phyloP scores from a whole-genome alignment of 2,797 vertebrate genomes.

The Chloroceryle amazona region DNA sequence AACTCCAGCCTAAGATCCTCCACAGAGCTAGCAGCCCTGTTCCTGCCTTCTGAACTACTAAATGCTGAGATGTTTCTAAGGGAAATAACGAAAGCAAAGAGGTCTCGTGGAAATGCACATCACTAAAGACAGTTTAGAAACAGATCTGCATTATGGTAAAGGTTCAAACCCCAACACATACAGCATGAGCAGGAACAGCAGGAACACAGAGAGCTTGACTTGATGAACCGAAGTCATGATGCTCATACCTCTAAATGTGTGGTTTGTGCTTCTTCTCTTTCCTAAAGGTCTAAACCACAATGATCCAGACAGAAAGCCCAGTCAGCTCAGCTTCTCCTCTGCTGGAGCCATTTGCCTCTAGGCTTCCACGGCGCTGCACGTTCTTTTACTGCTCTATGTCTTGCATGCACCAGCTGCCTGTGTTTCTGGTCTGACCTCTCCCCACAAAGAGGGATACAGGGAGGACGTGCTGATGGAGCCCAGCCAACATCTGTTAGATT shows the following conservation, averaged over 20 bases:
- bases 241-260: neutral
- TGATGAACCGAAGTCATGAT: neutral
- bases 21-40: neutral
- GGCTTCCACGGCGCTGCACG: neutral
- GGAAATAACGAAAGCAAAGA: neutral
- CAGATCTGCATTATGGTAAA: fast-evolving
- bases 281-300: neutral
- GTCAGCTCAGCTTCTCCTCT: neutral
- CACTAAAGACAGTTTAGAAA: neutral
- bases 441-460: neutral
- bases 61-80: neutral
- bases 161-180: neutral
- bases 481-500: neutral
- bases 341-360: neutral
- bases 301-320: neutral
- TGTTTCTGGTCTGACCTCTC: neutral
- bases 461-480: neutral
- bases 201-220: neutral
- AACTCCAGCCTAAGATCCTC: neutral
- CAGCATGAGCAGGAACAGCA: neutral
- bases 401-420: neutral
- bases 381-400: neutral
- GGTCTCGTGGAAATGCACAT: neutral
- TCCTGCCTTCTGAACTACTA: neutral
- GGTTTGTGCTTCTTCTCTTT: neutral